phyloP scores from a whole-genome alignment of 35 echinoderm and acorn worm species.

The Heliocidaris tuberculata region DNA sequence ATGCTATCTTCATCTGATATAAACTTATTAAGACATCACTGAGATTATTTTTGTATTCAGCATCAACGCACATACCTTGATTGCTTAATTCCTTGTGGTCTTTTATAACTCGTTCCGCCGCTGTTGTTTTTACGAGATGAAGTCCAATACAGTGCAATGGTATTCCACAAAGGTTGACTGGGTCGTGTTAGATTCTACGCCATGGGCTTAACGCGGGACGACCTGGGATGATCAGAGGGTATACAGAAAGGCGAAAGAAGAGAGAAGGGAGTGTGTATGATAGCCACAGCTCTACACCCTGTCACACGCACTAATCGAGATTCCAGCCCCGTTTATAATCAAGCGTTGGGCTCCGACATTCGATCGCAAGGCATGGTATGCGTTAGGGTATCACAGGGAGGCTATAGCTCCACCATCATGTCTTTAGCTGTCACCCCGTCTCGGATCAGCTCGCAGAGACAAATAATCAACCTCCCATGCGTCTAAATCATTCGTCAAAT shows the following conservation, averaged over 20 bases:
- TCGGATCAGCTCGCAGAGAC: not conserved
- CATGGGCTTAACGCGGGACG: not conserved
- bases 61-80: not conserved
- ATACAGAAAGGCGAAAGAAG: not conserved
- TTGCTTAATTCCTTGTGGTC: not conserved
- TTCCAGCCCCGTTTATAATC: not conserved
- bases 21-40: not conserved
- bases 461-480: slow-evolving; percentile 9
- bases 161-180: not conserved
- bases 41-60: not conserved
- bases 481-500: not conserved
- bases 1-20: not conserved
- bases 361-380: not conserved
- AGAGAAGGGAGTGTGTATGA: not conserved
- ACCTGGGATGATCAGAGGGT: not conserved
- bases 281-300: not conserved
- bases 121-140: not conserved
- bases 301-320: not conserved
- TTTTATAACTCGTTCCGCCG: not conserved
- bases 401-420: not conserved
- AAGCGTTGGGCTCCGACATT: not conserved
- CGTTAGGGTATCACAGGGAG: not conserved
- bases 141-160: not conserved
- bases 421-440: not conserved
- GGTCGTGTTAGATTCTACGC: slow-evolving; percentile 6